A percentile compares a stretch with the other conserved stretches of the same genome.
Conservation (phyloP, 2,888 invertebrate species). For the Dexiosoma caninum region DNA sequence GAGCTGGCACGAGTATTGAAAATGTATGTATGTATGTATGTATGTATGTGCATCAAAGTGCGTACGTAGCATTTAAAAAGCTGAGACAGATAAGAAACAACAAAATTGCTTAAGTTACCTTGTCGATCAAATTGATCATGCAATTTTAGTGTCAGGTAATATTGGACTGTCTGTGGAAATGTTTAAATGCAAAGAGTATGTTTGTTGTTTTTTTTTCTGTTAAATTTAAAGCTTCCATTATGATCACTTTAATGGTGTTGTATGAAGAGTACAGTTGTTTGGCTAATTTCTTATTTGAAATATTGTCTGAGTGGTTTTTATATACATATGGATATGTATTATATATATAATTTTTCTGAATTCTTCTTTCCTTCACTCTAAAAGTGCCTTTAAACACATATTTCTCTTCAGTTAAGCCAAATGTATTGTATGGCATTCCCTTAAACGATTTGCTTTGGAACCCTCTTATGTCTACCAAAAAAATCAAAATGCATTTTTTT, state of each 20-base stretch:
- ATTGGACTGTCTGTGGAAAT: slow-evolving; percentile 23
- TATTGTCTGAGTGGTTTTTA: slow-evolving; percentile 23
- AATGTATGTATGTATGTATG: not conserved
- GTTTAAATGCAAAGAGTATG: not conserved
- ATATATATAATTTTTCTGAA: no score
- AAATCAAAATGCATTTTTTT: no score
- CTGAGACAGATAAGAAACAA: not conserved
- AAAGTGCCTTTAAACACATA: not conserved
- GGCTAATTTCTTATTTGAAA: slow-evolving; percentile 43
- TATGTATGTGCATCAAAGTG: not conserved
- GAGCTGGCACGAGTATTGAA: no score
- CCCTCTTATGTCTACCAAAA: no score
- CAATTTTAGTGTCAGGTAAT: slow-evolving; percentile 45
- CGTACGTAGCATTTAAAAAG: not conserved
- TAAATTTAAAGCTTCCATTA: not conserved
- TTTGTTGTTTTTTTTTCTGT: not conserved
- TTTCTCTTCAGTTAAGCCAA: no score
- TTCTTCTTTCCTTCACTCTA: not conserved
- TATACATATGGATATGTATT: no score
- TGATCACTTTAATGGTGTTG: not conserved
- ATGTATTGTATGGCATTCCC: no score
- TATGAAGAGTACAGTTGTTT: slow-evolving; percentile 2
- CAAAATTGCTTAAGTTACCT: slow-evolving; percentile 23
- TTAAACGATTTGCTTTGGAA: no score
- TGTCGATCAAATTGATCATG: slow-evolving; percentile 53